phyloP scores from a whole-genome alignment of 1,140 invertebrate genomes.

The Drosophila littoralis region DNA sequence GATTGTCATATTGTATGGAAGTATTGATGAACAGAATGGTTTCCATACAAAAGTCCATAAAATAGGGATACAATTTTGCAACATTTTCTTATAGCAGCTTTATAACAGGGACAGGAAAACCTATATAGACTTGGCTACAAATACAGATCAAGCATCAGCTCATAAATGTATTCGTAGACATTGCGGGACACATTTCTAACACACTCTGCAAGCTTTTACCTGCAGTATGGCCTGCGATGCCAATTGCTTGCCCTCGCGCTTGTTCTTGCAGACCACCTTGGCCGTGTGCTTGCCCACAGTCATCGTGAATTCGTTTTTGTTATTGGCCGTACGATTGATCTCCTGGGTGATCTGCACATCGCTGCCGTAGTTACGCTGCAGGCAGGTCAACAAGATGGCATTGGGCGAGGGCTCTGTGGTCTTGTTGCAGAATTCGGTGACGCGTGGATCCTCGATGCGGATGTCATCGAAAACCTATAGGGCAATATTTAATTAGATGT shows the following conservation, averaged over 20 bases:
- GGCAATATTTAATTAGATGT: not conserved
- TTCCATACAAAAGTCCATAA: no score
- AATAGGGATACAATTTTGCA: no score
- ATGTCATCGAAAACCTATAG: slow-evolving; percentile 96
- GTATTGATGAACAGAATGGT: no score
- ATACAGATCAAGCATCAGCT: no score
- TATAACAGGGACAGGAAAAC: no score
- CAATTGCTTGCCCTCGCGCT: slow-evolving; percentile 98
- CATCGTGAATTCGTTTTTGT: slow-evolving; percentile 98
- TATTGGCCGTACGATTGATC: slow-evolving; percentile 94
- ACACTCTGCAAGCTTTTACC: slow-evolving; percentile 67
- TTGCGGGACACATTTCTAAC: no score
- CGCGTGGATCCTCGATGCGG: slow-evolving; percentile 95
- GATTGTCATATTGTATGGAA: no score
- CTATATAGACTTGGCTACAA: no score
- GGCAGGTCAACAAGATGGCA: slow-evolving; percentile 95
- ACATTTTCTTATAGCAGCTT: no score
- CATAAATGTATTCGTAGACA: no score
- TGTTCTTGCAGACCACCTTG: slow-evolving; percentile 96
- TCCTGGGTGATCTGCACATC: slow-evolving; percentile 95
- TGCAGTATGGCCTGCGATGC: slow-evolving; percentile 98
- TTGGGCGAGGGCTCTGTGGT: slow-evolving; percentile 97
- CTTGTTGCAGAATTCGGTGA: slow-evolving; percentile 96
- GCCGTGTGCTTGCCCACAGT: slow-evolving; percentile 96
- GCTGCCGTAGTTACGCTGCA: slow-evolving; percentile 96